Evolutionary conservation across 2,797 vertebrate genomes (phyloP).

Genomic region (Neoniphon sammara): DNA sequence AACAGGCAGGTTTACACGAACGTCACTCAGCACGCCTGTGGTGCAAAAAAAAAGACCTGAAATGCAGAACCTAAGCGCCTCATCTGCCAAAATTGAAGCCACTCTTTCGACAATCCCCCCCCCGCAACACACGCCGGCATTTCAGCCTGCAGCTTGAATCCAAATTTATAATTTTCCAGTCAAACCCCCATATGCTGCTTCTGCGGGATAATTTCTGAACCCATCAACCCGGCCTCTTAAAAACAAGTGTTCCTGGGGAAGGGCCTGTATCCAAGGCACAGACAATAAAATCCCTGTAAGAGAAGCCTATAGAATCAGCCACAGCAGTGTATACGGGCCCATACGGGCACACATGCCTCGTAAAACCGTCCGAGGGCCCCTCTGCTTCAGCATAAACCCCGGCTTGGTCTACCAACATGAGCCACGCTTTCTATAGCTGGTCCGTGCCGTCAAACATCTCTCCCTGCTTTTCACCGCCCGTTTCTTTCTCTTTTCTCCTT

Average conservation of each 20-base stretch:
- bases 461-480: too few species aligned
- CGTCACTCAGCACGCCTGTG: background rate
- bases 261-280: background rate
- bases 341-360: background rate
- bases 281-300: conserved; percentile 6
- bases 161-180: background rate
- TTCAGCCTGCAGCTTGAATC: background rate
- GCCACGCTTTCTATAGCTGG: background rate
- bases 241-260: background rate
- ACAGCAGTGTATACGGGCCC: background rate
- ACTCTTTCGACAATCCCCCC: background rate
- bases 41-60: too few species aligned
- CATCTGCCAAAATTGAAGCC: too few species aligned
- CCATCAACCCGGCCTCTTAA: background rate
- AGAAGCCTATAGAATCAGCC: background rate
- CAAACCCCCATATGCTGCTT: background rate
- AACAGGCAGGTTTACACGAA: background rate
- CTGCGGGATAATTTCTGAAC: background rate
- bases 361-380: background rate
- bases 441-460: too few species aligned
- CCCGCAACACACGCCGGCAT: background rate
- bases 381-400: background rate
- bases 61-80: background rate
- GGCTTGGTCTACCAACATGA: background rate
- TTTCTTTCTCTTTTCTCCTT: background rate